Conservation (phyloP, 2,888 invertebrate genomes). For the Acrobasis consociella region DNA sequence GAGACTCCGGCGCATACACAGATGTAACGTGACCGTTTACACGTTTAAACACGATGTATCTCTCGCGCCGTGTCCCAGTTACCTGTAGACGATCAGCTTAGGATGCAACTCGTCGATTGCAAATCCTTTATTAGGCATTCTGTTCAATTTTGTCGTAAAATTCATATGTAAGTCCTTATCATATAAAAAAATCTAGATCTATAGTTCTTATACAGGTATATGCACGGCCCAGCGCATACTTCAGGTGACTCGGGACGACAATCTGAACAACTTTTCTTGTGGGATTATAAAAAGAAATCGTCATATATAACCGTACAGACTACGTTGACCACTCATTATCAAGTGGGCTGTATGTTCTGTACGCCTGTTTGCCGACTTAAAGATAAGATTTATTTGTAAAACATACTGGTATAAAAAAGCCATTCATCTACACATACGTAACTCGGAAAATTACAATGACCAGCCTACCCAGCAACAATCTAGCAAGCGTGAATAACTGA, state of each 20-base stretch:
- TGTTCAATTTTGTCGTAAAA: not conserved
- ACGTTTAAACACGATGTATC: conserved; percentile 18
- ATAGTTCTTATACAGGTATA: no score
- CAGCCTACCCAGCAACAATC: conserved; percentile 9
- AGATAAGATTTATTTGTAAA: no score
- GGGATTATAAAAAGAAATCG: not conserved
- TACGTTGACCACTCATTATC: no score
- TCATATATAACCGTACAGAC: no score
- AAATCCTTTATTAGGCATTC: not conserved
- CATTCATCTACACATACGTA: not conserved
- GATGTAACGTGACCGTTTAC: conserved; percentile 15
- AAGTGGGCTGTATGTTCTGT: no score
- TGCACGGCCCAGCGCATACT: no score
- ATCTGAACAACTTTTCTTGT: not conserved
- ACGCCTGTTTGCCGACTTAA: no score
- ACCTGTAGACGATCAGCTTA: conserved; percentile 12
- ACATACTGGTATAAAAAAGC: no score
- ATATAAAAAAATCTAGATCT: no score
- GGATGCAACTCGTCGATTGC: conserved; percentile 5
- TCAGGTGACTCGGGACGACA: no score
- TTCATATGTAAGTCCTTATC: no score
- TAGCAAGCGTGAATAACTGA: conserved; percentile 7
- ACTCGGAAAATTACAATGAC: not conserved
- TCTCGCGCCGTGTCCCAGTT: conserved; percentile 9
- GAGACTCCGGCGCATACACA: conserved; percentile 16